Evolutionary conservation across 1,140 invertebrate species (phyloP).

Genomic region (Capitella teleta): DNA sequence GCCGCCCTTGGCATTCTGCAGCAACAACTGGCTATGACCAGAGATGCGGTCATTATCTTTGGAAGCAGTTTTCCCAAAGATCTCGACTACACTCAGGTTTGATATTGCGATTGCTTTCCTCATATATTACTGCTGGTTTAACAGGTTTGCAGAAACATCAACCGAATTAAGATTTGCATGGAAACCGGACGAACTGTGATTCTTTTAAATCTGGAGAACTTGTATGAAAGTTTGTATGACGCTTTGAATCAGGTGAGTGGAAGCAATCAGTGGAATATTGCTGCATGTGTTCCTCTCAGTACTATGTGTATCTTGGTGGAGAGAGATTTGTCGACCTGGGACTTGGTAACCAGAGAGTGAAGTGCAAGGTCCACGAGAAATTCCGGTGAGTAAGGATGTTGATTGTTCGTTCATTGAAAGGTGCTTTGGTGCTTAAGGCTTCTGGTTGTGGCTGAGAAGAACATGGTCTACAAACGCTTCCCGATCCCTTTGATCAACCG

Average conservation of each 20-base stretch:
- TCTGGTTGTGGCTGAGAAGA: constrained; percentile 34
- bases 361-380: constrained; percentile 29
- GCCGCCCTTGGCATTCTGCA: constrained; percentile 28
- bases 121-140: too few species aligned
- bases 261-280: neutral
- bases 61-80: constrained; percentile 35
- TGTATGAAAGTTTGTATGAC: constrained; percentile 39
- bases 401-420: too few species aligned
- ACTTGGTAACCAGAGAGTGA: constrained; percentile 35
- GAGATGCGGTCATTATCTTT: constrained; percentile 27
- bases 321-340: constrained; percentile 36
- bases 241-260: constrained; percentile 29
- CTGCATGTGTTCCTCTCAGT: constrained; percentile 18
- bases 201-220: constrained; percentile 32
- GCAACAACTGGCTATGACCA: constrained; percentile 19
- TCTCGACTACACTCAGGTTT: constrained; percentile 33
- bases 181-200: constrained; percentile 35
- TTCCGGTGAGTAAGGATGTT: too few species aligned
- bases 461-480: constrained; percentile 29
- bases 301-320: constrained; percentile 31
- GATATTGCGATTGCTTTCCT: neutral
- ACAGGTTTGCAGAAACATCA: constrained; percentile 37
- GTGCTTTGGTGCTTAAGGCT: too few species aligned
- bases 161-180: constrained; percentile 39
- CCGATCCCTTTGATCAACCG: constrained; percentile 36